phyloP scores from a whole-genome alignment of 2,113 vertebrate species.

The Oreotragus oreotragus region DNA sequence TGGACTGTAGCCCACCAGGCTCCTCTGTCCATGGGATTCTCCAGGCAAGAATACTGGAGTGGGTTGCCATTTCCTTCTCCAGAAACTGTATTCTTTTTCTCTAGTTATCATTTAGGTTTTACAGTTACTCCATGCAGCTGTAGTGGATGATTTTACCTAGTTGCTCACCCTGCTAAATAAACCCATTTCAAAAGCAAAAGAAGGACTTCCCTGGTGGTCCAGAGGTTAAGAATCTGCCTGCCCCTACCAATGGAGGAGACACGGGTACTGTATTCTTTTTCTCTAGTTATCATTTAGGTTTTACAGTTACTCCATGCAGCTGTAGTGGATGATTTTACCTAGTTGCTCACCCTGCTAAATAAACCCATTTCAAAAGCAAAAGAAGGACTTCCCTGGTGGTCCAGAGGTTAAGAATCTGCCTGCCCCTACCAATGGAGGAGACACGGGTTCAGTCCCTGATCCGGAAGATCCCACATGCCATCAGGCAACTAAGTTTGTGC shows the following conservation, averaged over 20 bases:
- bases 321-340: background rate
- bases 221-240: background rate
- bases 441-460: background rate
- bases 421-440: background rate
- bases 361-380: conserved; percentile 36
- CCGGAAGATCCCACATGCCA: background rate
- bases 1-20: too few relatives aligned
- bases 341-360: background rate
- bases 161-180: background rate
- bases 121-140: background rate
- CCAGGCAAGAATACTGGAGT: too few relatives aligned
- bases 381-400: background rate
- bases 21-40: too few relatives aligned
- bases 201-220: background rate
- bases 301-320: background rate
- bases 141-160: background rate
- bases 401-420: background rate
- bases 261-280: background rate
- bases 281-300: background rate
- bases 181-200: conserved; percentile 39
- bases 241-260: background rate
- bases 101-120: background rate
- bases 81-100: background rate
- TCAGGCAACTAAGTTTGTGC: background rate
- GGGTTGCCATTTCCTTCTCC: too few relatives aligned